These are phyloP conservation scores for Anagrus nilaparvatae DNA, from an alignment of 1,140 invertebrate species.

Conservation along the genomic window DNA sequence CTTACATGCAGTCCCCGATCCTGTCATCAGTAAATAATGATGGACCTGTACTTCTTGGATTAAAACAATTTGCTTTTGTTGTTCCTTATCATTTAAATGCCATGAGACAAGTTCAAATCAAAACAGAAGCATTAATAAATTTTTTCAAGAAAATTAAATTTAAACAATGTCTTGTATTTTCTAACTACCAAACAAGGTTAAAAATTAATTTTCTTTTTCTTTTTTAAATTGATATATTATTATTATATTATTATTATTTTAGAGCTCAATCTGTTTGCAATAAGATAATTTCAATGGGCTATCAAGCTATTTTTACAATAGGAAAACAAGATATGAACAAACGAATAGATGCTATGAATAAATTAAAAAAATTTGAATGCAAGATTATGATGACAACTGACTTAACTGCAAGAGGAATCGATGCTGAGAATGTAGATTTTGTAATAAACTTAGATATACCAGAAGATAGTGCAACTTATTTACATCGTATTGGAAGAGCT, in stretches of 20 bases:
- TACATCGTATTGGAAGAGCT: slow-evolving; percentile 91
- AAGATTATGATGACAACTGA: slow-evolving; percentile 87
- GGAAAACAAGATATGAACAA: slow-evolving; percentile 70
- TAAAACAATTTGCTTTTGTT: slow-evolving; percentile 61
- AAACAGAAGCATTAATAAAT: slow-evolving; percentile 57
- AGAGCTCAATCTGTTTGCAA: slow-evolving; percentile 63
- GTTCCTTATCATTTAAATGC: slow-evolving; percentile 50
- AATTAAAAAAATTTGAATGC: slow-evolving; percentile 67
- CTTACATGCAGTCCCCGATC: slow-evolving; percentile 74
- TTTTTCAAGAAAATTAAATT: slow-evolving; percentile 66
- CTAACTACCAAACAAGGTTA: slow-evolving; percentile 71
- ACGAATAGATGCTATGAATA: slow-evolving; percentile 61
- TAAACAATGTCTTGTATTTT: slow-evolving; percentile 86
- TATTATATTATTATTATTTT: slow-evolving; percentile 18
- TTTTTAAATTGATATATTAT: slow-evolving; percentile 4
- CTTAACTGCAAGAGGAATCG: slow-evolving; percentile 78
- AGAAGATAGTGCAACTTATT: slow-evolving; percentile 72
- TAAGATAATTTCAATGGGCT: slow-evolving; percentile 56
- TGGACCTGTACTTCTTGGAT: slow-evolving; percentile 56
- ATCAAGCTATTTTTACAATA: slow-evolving; percentile 60
- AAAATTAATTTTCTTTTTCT: slow-evolving; percentile 8
- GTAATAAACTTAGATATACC: slow-evolving; percentile 90
- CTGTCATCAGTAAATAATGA: slow-evolving; percentile 54
- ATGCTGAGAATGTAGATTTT: slow-evolving; percentile 84
- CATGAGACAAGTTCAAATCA: slow-evolving; percentile 53